Evolutionary conservation across 2,888 invertebrate genomes (phyloP).

Genomic region (Baccha elongata): DNA sequence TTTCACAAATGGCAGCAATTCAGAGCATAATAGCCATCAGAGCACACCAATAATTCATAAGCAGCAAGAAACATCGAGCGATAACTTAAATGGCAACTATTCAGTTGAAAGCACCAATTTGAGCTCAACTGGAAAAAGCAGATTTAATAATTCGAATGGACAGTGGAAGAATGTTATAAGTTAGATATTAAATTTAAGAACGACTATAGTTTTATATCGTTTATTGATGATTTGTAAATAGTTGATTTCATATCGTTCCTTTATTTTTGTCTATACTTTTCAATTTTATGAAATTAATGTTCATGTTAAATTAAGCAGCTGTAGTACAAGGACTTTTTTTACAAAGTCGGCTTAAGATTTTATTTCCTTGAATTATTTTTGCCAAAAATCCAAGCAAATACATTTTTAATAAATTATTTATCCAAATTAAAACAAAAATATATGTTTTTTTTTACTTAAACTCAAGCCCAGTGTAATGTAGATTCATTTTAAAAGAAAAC

Average conservation of each 20-base stretch:
- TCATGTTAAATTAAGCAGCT: conserved; percentile 1
- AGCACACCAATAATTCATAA: conserved; percentile 56
- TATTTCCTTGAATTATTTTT: conserved; percentile 23
- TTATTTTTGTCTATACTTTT: conserved; percentile 8
- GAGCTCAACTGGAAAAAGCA: conserved; percentile 45
- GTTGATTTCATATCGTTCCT: conserved; percentile 26
- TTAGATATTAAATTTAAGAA: conserved; percentile 38
- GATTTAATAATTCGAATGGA: conserved; percentile 59
- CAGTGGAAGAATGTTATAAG: conserved; percentile 67
- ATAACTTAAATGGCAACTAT: conserved; percentile 59
- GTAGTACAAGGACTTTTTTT: background rate
- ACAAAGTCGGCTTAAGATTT: conserved; percentile 14
- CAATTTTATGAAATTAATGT: conserved; percentile 19
- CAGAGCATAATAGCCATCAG: conserved; percentile 28
- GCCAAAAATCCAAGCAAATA: background rate
- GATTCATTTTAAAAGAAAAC: too few species aligned
- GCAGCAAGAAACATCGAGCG: background rate
- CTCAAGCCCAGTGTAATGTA: too few species aligned
- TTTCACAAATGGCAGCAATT: conserved; percentile 52
- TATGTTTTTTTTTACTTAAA: too few species aligned
- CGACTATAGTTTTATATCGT: background rate
- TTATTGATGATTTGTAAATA: conserved; percentile 51
- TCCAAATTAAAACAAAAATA: background rate
- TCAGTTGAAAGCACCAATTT: conserved; percentile 30
- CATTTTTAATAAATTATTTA: background rate